Conservation (phyloP, 2,113 vertebrate species). For the Megalops atlanticus region DNA sequence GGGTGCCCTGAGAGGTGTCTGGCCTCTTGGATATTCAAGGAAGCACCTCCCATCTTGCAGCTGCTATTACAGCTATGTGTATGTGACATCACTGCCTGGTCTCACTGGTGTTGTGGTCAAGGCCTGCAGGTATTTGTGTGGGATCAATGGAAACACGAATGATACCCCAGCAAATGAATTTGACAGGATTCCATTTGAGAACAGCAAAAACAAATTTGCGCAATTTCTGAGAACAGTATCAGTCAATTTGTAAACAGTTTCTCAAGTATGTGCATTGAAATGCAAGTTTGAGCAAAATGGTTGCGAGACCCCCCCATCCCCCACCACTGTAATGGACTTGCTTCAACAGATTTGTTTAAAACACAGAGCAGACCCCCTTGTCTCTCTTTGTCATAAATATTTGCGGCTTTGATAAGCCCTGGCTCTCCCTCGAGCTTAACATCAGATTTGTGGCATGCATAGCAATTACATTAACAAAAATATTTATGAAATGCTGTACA, state of each 20-base stretch:
- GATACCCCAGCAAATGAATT: not conserved
- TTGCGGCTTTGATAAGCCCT: slow-evolving; percentile 38
- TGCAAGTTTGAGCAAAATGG: not conserved
- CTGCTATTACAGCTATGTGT: not conserved
- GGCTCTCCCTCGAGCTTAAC: slow-evolving; percentile 32
- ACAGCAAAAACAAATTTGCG: not conserved
- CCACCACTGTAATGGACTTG: too few species aligned
- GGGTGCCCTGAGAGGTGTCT: not conserved
- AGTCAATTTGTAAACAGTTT: slow-evolving; percentile 3
- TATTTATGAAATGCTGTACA: slow-evolving; percentile 70
- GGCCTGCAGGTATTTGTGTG: not conserved
- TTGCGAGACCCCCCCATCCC: not conserved
- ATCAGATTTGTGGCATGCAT: slow-evolving; percentile 49
- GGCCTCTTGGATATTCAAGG: not conserved
- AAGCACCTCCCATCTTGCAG: not conserved
- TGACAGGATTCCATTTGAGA: slow-evolving; percentile 2
- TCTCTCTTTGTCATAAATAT: slow-evolving; percentile 25
- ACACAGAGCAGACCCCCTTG: not conserved
- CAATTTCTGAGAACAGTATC: slow-evolving; percentile 17
- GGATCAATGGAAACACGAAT: not conserved
- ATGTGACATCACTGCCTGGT: not conserved
- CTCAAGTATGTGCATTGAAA: not conserved
- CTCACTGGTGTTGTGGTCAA: not conserved
- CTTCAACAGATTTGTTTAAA: slow-evolving; percentile 13
- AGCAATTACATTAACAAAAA: slow-evolving; percentile 58